Percentiles rank a stretch among this genome's conserved stretches.
phyloP scores from a whole-genome alignment of 1,140 invertebrate species.

The Neodiprion lecontei region DNA sequence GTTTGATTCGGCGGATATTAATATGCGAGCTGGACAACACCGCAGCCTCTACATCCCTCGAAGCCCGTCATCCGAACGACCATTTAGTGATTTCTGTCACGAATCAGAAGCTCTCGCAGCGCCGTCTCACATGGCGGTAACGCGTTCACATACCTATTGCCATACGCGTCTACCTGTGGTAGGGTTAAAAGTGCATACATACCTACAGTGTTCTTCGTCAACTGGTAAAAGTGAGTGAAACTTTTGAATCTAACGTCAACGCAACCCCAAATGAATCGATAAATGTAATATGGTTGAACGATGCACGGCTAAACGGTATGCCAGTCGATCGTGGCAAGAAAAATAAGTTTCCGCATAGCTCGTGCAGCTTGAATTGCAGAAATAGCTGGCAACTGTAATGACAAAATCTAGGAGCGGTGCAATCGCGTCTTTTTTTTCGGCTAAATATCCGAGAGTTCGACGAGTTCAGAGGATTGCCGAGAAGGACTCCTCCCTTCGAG shows the following conservation, averaged over 20 bases:
- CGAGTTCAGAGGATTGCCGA: background rate
- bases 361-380: too few species aligned
- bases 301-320: too few species aligned
- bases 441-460: background rate
- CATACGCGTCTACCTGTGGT: conserved; percentile 26
- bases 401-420: too few species aligned
- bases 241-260: background rate
- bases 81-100: conserved; percentile 61
- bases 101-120: conserved; percentile 48
- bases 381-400: too few species aligned
- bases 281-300: too few species aligned
- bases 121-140: background rate
- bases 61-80: conserved; percentile 18
- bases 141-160: background rate
- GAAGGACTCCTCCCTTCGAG: background rate
- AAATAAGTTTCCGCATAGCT: too few species aligned
- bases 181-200: too few species aligned
- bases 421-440: too few species aligned
- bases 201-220: background rate
- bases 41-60: conserved; percentile 8
- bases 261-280: too few species aligned
- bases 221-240: background rate
- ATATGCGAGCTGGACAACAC: conserved; percentile 50
- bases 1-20: conserved; percentile 58
- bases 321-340: too few species aligned